These are phyloP conservation scores for Mesodorylaimus sp. DNA, from an alignment of 2,888 invertebrate genomes.

Conservation along the genomic window DNA sequence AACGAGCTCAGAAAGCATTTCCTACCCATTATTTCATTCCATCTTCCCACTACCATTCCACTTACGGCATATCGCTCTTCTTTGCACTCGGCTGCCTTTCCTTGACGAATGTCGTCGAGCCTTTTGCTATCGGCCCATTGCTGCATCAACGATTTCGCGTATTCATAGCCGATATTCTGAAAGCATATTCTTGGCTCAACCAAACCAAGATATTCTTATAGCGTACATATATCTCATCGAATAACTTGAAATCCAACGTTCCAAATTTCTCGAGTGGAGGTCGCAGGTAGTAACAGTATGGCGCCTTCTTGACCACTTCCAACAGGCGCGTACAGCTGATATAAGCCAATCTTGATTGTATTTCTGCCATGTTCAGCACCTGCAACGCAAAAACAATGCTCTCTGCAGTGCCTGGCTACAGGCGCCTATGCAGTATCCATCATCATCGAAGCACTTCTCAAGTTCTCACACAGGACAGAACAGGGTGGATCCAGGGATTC, in stretches of 20 bases:
- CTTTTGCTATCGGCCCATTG: constrained; percentile 15
- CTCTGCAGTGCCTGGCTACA: no score
- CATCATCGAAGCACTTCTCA: no score
- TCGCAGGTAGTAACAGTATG: constrained; percentile 88
- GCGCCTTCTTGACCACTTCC: constrained; percentile 76
- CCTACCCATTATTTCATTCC: no score
- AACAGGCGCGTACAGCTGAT: constrained; percentile 86
- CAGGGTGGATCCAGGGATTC: no score
- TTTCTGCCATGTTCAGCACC: constrained; percentile 85
- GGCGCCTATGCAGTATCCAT: no score
- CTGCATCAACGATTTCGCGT: constrained; percentile 9
- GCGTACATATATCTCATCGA: not conserved
- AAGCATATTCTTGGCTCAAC: not conserved
- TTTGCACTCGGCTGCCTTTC: no score
- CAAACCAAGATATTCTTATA: not conserved
- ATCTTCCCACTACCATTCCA: no score
- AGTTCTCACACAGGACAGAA: no score
- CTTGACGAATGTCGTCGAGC: constrained; percentile 3
- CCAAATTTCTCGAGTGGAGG: constrained; percentile 93
- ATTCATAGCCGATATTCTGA: not conserved
- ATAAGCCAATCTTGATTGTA: constrained; percentile 85
- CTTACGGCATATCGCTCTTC: no score
- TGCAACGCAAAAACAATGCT: no score
- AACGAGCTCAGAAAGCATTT: no score
- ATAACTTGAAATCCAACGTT: constrained; percentile 49